Evolutionary conservation across 2,113 vertebrate genomes (phyloP).

Genomic region (Oreochromis aureus): DNA sequence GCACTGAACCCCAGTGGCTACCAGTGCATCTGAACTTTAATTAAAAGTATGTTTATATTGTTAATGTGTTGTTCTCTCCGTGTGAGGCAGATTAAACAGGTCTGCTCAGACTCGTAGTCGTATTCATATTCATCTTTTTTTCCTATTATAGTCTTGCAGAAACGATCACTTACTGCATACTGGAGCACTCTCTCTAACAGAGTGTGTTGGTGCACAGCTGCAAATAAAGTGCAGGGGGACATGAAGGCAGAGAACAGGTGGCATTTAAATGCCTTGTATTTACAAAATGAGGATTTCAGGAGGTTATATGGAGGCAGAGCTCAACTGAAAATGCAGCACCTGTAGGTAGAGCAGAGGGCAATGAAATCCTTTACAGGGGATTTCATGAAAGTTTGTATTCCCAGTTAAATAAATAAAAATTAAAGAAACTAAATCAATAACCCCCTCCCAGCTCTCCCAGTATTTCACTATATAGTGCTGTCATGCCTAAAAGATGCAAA

Average conservation of each 20-base stretch:
- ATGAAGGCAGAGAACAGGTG: constrained; percentile 13
- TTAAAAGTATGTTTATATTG: neutral
- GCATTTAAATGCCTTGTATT: constrained; percentile 7
- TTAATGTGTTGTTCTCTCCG: neutral
- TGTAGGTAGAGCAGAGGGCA: neutral
- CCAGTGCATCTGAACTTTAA: neutral
- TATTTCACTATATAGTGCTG: neutral
- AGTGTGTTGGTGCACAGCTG: neutral
- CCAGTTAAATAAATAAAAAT: neutral
- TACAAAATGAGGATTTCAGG: constrained; percentile 10
- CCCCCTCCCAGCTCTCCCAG: neutral
- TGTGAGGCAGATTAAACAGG: neutral
- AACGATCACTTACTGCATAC: neutral
- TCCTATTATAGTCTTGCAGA: neutral
- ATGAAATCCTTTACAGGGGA: neutral
- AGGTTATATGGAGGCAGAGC: neutral
- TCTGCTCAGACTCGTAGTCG: neutral
- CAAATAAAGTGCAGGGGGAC: neutral
- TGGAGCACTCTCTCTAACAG: neutral
- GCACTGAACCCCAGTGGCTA: neutral
- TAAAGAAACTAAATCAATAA: neutral
- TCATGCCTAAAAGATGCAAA: neutral
- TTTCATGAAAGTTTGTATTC: neutral
- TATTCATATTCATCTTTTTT: neutral
- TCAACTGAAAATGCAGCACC: neutral